Evolutionary conservation across 2,888 invertebrate species (phyloP).

Genomic region (Fragum sueziense): DNA sequence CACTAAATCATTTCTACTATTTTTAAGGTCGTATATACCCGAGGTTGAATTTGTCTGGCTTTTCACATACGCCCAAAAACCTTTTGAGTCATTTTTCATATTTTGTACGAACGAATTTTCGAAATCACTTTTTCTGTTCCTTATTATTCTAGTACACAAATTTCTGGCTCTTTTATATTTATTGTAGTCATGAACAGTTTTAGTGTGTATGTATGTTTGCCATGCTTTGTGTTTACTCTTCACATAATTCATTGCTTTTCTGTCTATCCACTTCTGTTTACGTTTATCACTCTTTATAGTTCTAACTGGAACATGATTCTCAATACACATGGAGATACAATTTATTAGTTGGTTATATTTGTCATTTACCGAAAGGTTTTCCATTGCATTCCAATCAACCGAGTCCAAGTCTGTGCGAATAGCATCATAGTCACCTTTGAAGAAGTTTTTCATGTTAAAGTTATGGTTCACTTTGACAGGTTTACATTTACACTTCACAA

Average conservation of each 20-base stretch:
- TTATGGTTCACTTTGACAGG: background rate
- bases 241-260: background rate
- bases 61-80: background rate
- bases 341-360: background rate
- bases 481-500: background rate
- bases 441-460: background rate
- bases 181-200: background rate
- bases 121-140: background rate
- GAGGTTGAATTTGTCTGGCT: background rate
- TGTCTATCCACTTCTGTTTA: background rate
- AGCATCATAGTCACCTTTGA: background rate
- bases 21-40: background rate
- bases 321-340: background rate
- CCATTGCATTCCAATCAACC: background rate
- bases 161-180: background rate
- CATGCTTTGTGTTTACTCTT: background rate
- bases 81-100: background rate
- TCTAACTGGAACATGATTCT: background rate
- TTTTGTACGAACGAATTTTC: too few species aligned
- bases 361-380: background rate
- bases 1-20: background rate
- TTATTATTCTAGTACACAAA: background rate
- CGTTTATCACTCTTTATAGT: background rate
- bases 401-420: background rate
- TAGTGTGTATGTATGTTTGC: background rate